Percentiles rank a stretch among this genome's conserved stretches.
Evolutionary conservation across 2,113 vertebrate genomes (phyloP).

Genomic region (Heterotilapia buettikoferi): DNA sequence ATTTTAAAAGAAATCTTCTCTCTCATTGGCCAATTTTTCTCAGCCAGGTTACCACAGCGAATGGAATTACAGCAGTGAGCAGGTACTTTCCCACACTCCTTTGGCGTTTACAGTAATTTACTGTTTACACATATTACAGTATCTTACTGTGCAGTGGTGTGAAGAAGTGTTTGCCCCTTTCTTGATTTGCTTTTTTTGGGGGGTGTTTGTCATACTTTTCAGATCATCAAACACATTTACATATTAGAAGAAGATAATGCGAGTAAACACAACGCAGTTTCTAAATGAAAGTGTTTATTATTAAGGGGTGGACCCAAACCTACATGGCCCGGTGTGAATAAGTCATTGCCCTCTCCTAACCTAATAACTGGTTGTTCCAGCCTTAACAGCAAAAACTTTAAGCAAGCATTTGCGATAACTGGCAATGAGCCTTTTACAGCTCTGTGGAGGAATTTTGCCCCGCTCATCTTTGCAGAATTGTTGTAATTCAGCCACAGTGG

Average conservation of each 20-base stretch:
- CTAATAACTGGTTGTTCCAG: neutral
- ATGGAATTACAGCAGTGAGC: neutral
- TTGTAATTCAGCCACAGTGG: neutral
- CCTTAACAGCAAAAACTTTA: neutral
- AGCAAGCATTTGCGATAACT: accelerated
- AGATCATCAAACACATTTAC: neutral
- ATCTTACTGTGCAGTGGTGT: neutral
- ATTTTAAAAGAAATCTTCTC: neutral
- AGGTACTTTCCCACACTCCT: neutral
- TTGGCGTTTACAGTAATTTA: neutral
- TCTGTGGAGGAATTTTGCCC: neutral
- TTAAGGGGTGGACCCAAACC: accelerated
- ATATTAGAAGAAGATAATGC: neutral
- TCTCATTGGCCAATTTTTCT: neutral
- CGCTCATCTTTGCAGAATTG: neutral
- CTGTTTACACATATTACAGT: neutral
- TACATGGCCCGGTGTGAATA: neutral
- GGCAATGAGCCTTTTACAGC: neutral
- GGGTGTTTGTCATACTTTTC: neutral
- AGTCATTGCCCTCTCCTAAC: neutral
- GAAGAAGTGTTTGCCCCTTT: neutral
- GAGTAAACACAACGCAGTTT: neutral
- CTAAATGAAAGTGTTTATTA: neutral
- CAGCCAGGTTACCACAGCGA: neutral
- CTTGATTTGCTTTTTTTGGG: neutral